These are phyloP conservation scores for Phalanger gymnotis DNA, from an alignment of 2,797 vertebrate species.

Conservation along the genomic window DNA sequence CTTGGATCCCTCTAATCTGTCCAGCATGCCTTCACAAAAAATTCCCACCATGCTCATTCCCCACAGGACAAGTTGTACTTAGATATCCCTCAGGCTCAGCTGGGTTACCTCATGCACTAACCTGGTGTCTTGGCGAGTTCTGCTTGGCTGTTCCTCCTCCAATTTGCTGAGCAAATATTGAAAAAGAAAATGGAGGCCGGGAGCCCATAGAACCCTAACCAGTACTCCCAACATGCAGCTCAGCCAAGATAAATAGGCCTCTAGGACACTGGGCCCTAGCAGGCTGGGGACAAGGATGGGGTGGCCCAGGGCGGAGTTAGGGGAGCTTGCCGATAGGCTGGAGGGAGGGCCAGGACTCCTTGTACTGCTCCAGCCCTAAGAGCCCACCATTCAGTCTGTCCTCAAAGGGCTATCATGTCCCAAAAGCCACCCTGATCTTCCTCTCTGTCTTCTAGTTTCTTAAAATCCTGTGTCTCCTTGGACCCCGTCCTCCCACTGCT, in stretches of 20 bases:
- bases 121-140: conserved; percentile 68
- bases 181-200: conserved; percentile 61
- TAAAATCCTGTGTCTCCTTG: background rate
- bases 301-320: background rate
- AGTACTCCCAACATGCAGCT: conserved; percentile 34
- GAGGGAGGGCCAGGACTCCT: background rate
- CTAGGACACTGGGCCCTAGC: background rate
- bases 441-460: background rate
- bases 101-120: conserved; percentile 56
- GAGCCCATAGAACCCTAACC: background rate
- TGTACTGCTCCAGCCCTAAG: background rate
- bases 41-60: conserved; percentile 16
- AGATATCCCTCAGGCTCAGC: conserved; percentile 11
- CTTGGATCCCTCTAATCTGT: background rate
- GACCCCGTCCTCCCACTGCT: background rate
- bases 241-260: conserved; percentile 55
- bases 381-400: background rate
- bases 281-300: background rate
- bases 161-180: conserved; percentile 75
- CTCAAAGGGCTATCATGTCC: background rate
- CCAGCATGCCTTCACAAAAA: background rate
- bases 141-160: conserved; percentile 55
- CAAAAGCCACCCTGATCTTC: background rate
- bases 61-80: background rate
- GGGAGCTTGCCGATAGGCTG: background rate